Evolutionary conservation across 2,113 vertebrate genomes (phyloP).

Genomic region (Zosterops hypoxanthus): DNA sequence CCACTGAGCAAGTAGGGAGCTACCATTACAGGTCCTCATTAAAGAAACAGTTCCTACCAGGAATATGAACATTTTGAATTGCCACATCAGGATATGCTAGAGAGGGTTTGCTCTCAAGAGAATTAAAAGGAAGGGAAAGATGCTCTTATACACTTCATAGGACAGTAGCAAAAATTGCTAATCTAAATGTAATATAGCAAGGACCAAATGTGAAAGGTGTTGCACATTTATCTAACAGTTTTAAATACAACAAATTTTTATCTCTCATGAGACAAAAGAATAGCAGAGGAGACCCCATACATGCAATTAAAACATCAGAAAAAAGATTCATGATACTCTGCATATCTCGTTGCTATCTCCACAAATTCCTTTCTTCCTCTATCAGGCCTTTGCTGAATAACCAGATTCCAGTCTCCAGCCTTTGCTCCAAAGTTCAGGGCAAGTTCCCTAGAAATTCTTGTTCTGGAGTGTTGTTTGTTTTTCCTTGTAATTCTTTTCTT

Average conservation of each 20-base stretch:
- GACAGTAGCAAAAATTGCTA: neutral
- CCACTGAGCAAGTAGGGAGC: neutral
- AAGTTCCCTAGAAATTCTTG: neutral
- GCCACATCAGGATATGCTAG: neutral
- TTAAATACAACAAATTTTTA: neutral
- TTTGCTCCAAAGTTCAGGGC: neutral
- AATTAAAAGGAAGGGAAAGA: neutral
- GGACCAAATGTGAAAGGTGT: neutral
- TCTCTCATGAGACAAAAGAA: neutral
- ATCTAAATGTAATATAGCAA: neutral
- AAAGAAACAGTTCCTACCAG: neutral
- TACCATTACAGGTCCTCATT: neutral
- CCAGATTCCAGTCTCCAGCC: neutral
- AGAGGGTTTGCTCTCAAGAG: neutral
- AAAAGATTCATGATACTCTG: neutral
- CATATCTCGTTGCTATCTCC: neutral
- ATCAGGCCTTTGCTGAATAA: neutral
- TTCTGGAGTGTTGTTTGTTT: neutral
- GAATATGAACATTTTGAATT: neutral
- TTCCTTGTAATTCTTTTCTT: neutral
- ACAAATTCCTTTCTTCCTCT: neutral
- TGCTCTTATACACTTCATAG: neutral
- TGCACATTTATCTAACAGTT: neutral
- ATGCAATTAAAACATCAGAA: neutral
- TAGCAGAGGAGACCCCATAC: neutral